Base-by-base conservation (phyloP, 2,888 invertebrate species). In the Spodoptera picta region DNA sequence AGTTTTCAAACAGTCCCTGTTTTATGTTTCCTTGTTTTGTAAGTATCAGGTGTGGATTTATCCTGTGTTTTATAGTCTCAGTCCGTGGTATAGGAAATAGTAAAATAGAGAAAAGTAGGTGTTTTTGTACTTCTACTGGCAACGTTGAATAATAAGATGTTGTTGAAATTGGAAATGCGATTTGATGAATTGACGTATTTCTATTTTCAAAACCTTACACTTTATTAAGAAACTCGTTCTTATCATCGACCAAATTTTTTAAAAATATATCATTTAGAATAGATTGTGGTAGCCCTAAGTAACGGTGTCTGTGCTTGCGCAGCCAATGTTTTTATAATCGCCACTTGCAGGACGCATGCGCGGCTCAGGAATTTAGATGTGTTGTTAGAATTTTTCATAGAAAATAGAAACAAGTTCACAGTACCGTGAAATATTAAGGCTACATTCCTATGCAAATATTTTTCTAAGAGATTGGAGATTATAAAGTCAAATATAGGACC, bases 311-410 rank as follows among this genome's bases (percentile, higher is more conserved):
- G 65, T 56, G 64, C 69, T 65, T 56, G 65, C 68, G 78, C 78
- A 73, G 62, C 44, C 49, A 23, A 59, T 60, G 68, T 80, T 79
- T 79, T 77, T 80, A 60, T 74, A 73, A 70, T 69, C 68, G 45
- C 58, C 59, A 62, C 76, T 67, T 70, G 60, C 58, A 69, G 69
- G 71, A 72, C 66, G 79, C 66, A 72, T 74, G 74, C 69, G 57
- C 70, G 27, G 45, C 67, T 49, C 7, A 43, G 59, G 76, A 70
- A 77, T 79, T 67, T 70, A 66, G 65, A 63, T 46, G 50, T 66
- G 56, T 66, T 70, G 63, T 70, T 73, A 58, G 75, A 68, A 66
- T 70, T 66, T 65, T 74, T 69, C 66, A 69, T 64, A 63, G 64
- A 71, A 76, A 58, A 43, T 45, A 41, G 44, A 31, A 65, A 75